A percentile compares a stretch with the other conserved stretches of the same genome.
phyloP scores from a whole-genome alignment of 1,140 invertebrate genomes.

The Caenorhabditis inopinata region DNA sequence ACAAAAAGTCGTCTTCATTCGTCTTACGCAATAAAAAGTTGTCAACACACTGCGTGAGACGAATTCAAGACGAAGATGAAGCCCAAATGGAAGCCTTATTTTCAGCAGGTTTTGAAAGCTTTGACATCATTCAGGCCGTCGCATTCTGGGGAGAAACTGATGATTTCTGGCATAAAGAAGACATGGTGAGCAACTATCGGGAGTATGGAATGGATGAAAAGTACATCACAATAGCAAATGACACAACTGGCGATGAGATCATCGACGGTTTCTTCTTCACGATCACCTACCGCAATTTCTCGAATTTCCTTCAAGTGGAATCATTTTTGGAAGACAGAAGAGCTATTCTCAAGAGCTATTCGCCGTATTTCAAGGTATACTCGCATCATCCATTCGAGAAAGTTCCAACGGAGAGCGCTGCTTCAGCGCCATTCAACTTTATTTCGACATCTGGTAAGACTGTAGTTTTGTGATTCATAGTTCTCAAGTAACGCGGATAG shows the following conservation, averaged over 20 bases:
- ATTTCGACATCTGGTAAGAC: conserved; percentile 58
- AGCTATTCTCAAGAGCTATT: conserved; percentile 53
- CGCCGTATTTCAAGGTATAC: conserved; percentile 46
- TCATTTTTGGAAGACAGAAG: conserved; percentile 51
- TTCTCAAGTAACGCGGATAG: too few species aligned
- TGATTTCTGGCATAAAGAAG: conserved; percentile 52
- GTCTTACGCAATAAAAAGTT: too few species aligned
- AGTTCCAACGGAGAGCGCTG: conserved; percentile 63
- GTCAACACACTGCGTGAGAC: too few species aligned
- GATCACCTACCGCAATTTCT: conserved; percentile 61
- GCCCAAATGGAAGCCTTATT: too few species aligned
- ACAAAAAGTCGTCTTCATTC: too few species aligned
- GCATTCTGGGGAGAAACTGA: conserved; percentile 62
- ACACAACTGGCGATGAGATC: conserved; percentile 48
- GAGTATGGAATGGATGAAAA: conserved; percentile 57
- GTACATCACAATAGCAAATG: conserved; percentile 52
- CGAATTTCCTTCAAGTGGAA: conserved; percentile 58
- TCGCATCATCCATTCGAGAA: conserved; percentile 64
- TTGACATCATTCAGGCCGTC: conserved; percentile 55
- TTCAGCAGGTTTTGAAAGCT: too few species aligned
- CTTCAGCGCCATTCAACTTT: conserved; percentile 58
- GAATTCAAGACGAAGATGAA: too few species aligned
- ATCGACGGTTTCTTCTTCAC: conserved; percentile 60
- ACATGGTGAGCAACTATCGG: conserved; percentile 56
- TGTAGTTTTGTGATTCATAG: too few species aligned